Evolutionary conservation across 23 tunicate genomes (phyloP), one percentile per base, ranked within the genome.

Genomic region (Styela plicata): DNA sequence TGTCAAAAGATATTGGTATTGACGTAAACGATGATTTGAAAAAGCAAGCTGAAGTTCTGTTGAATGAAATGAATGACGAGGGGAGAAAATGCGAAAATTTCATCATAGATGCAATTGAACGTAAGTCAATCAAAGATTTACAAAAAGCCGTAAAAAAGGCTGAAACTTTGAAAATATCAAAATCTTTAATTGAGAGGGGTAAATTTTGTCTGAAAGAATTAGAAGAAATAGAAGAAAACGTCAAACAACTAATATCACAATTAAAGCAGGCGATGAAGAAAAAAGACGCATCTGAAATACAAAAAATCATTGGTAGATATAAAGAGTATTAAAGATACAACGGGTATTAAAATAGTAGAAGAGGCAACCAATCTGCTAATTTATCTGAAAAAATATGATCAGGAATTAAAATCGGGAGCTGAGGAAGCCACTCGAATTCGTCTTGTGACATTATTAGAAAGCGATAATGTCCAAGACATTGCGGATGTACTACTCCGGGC

Each of bases 401-500:
- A 76, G 66, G 64, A 76, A 52, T 44, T 23, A 1, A 29, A 44
- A 53, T 21, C 36, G 28, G 66, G 37, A 18, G 66, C 66, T 0
- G 31, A 25, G 1, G 81, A 76, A 23, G 27, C 81, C 22, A 29
- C 31, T 22, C 52, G 81, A 20, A 27, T 44, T 13, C 31, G 66
- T 20, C 44, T 76, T 24, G 16, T 52, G 0, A 53, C 1, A 0
- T 52, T 44, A 21, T 27, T 76, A 19, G 66, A 53, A 29, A 33
- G 63, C 52, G 64, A 36, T 5, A 53, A 76, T 24, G 27, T 65
- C 1, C 26, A 76, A 24, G 81, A 33, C 23, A n/a, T 76, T 76
- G 81, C 81, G 44, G 66, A 76, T 29, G 32, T 53, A 5, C 81
- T 76, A 23, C 63, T 76, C 21, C 81, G 66, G 1, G 81, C 81